These are phyloP conservation scores for Alaudala cheleensis DNA, from an alignment of 2,113 vertebrate species.

Conservation along the genomic window DNA sequence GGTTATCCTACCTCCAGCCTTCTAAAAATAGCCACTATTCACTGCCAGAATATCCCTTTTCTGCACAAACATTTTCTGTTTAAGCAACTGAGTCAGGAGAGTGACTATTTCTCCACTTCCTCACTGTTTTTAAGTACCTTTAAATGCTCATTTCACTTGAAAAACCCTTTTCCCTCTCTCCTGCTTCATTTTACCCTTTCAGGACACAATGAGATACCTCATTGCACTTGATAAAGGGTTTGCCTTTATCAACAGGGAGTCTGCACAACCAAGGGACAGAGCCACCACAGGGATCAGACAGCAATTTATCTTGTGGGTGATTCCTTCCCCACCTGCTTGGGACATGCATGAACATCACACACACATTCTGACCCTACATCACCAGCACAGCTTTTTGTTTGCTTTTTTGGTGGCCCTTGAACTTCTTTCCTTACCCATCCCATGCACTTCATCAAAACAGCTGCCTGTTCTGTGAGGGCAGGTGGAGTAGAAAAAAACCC, in stretches of 20 bases:
- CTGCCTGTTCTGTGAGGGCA: not conserved
- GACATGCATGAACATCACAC: not conserved
- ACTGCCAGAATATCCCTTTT: not conserved
- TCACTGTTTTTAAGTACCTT: not conserved
- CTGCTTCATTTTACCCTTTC: not conserved
- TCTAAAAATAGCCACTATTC: not conserved
- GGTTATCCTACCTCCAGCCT: not conserved
- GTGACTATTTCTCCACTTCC: not conserved
- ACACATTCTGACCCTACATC: not conserved
- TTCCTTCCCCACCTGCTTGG: not conserved
- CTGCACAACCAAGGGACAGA: not conserved
- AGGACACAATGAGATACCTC: not conserved
- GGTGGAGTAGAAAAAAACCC: too few relatives aligned
- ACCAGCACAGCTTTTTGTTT: not conserved
- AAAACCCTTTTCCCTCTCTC: not conserved
- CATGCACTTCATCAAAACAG: not conserved
- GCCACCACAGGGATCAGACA: fast-evolving
- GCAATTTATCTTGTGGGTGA: not conserved
- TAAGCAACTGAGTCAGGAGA: not conserved
- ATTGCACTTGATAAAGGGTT: not conserved
- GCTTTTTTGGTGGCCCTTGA: not conserved
- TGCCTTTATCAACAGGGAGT: not conserved
- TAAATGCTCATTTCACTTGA: not conserved
- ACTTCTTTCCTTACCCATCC: not conserved
- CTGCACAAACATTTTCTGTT: not conserved